Evolutionary conservation across 2,113 vertebrate species (phyloP).

Genomic region (Bombycilla garrulus): DNA sequence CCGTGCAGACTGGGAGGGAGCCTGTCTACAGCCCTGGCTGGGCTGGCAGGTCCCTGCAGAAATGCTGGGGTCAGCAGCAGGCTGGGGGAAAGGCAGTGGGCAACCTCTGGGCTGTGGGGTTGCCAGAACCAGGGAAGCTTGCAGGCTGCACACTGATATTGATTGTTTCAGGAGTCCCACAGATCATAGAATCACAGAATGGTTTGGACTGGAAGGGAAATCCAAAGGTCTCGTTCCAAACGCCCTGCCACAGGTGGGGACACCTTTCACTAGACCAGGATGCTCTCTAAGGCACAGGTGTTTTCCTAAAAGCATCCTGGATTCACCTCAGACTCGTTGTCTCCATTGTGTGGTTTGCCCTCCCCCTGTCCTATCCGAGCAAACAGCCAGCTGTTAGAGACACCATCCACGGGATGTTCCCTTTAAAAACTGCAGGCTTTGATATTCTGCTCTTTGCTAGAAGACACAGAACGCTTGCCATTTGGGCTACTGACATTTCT

Average conservation of each 20-base stretch:
- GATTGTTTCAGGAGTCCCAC: neutral
- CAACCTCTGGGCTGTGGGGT: neutral
- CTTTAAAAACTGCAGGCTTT: neutral
- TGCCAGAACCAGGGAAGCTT: rapidly evolving
- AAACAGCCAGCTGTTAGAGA: neutral
- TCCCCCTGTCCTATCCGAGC: neutral
- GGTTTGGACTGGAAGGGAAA: neutral
- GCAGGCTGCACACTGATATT: neutral
- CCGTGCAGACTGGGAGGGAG: neutral
- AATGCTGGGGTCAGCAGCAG: neutral
- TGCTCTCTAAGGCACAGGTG: neutral
- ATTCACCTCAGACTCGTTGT: rapidly evolving
- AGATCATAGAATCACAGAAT: too few relatives aligned
- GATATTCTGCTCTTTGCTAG: neutral
- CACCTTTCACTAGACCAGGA: neutral
- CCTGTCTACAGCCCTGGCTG: neutral
- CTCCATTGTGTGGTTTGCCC: neutral
- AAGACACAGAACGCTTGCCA: neutral
- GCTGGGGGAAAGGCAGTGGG: neutral
- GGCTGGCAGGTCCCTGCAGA: neutral
- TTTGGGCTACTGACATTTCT: neutral
- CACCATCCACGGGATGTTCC: neutral
- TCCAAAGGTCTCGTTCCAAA: neutral
- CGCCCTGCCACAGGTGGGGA: neutral
- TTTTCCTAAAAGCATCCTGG: neutral